Evolutionary conservation across 2,113 vertebrate genomes (phyloP).

Genomic region (Xenopus tropicalis): DNA sequence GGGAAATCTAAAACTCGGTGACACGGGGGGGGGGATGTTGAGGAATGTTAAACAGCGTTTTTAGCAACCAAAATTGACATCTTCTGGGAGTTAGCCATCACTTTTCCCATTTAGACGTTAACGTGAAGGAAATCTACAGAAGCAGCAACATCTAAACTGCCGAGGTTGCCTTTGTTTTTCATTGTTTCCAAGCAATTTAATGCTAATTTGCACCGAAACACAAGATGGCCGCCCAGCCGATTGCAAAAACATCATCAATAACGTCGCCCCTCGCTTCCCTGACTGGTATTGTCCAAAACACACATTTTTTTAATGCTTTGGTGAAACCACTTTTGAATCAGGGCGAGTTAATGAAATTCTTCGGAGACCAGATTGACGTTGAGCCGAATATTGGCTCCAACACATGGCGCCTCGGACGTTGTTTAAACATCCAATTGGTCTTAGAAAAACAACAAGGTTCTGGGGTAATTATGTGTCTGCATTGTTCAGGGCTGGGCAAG

Average conservation of each 20-base stretch:
- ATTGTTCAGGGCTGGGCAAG: neutral
- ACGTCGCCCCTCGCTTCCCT: neutral
- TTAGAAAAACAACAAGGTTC: neutral
- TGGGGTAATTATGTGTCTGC: neutral
- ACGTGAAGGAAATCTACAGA: constrained; percentile 64
- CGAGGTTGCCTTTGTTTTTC: constrained; percentile 57
- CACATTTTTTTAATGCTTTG: neutral
- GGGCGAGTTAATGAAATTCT: neutral
- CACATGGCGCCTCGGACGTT: neutral
- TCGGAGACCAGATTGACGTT: constrained; percentile 11
- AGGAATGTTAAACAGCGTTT: constrained; percentile 73
- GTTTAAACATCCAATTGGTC: neutral
- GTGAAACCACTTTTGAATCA: neutral
- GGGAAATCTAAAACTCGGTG: constrained; percentile 36
- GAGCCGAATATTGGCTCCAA: constrained; percentile 24
- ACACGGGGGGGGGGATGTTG: constrained; percentile 66
- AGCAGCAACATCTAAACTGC: constrained; percentile 67
- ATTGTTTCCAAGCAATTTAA: constrained; percentile 50
- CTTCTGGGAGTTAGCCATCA: constrained; percentile 70
- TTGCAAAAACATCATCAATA: neutral
- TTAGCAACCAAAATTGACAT: constrained; percentile 74
- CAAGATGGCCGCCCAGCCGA: neutral
- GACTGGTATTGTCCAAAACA: neutral
- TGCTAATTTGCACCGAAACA: neutral
- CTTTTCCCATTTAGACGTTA: constrained; percentile 62